Evolutionary conservation across 1,140 invertebrate genomes (phyloP).

Genomic region (Palaemon carinicauda): DNA sequence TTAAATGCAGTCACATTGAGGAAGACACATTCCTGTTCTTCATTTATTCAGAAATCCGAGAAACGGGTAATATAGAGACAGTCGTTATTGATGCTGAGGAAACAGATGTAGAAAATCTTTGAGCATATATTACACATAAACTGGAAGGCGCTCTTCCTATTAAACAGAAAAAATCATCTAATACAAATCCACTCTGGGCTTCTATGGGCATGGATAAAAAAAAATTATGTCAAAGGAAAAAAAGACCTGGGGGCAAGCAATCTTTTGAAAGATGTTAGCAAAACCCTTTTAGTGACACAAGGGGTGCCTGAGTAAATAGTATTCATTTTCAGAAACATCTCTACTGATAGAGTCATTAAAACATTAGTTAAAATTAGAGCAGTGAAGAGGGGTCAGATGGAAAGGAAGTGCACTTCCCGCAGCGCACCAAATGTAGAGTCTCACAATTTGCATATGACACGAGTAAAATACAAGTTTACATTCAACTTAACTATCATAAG

Average conservation of each 20-base stretch:
- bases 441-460: conserved; percentile 28
- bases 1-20: neutral
- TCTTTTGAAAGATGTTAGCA: too few relatives aligned
- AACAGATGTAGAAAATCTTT: too few relatives aligned
- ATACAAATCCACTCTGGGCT: neutral
- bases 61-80: too few relatives aligned
- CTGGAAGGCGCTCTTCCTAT: neutral
- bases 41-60: neutral
- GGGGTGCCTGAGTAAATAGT: too few relatives aligned
- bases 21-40: conserved; percentile 6
- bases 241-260: neutral
- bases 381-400: neutral
- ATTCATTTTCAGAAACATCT: neutral
- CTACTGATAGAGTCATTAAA: neutral
- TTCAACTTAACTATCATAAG: too few relatives aligned
- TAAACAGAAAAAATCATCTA: neutral
- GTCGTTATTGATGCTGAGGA: too few relatives aligned
- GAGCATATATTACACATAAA: conserved; percentile 20
- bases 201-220: conserved; percentile 11
- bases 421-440: neutral
- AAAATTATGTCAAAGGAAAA: neutral
- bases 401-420: neutral
- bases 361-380: neutral
- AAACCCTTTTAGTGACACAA: too few relatives aligned
- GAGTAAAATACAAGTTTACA: too few relatives aligned